Percentiles rank a stretch among this genome's conserved stretches.
phyloP scores from a whole-genome alignment of 2,113 vertebrate species.

The Kobus ellipsiprymnus region DNA sequence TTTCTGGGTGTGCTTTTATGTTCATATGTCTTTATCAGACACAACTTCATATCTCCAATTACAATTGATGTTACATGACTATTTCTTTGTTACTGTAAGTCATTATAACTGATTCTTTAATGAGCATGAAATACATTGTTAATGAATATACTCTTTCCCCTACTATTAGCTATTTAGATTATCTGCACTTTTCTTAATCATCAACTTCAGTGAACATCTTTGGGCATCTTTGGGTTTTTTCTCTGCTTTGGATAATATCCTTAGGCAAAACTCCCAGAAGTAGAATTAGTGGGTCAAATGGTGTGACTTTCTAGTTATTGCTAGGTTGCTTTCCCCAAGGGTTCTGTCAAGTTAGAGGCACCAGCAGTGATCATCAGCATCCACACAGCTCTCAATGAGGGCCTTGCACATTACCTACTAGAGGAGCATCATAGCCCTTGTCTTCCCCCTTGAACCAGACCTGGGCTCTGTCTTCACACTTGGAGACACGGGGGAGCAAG shows the following conservation, averaged over 20 bases:
- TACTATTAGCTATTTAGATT: background rate
- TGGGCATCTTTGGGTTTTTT: background rate
- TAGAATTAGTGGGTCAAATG: background rate
- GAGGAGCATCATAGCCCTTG: fast-evolving
- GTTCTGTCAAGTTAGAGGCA: background rate
- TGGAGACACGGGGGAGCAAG: background rate
- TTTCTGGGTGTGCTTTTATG: background rate
- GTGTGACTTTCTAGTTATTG: background rate
- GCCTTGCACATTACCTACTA: fast-evolving
- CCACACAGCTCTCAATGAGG: background rate
- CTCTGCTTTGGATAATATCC: background rate
- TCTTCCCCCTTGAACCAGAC: background rate
- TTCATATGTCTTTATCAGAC: background rate
- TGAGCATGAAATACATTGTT: background rate
- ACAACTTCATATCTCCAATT: background rate
- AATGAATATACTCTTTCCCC: background rate
- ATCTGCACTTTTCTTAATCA: background rate
- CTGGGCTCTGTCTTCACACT: background rate
- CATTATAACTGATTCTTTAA: background rate
- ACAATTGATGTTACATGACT: background rate
- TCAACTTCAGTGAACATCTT: background rate
- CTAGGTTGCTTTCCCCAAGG: background rate
- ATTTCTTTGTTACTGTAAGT: background rate
- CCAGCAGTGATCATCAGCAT: background rate
- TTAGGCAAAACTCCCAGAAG: background rate